phyloP scores from a whole-genome alignment of 1,140 invertebrate species.

The Phocides pigmalion region DNA sequence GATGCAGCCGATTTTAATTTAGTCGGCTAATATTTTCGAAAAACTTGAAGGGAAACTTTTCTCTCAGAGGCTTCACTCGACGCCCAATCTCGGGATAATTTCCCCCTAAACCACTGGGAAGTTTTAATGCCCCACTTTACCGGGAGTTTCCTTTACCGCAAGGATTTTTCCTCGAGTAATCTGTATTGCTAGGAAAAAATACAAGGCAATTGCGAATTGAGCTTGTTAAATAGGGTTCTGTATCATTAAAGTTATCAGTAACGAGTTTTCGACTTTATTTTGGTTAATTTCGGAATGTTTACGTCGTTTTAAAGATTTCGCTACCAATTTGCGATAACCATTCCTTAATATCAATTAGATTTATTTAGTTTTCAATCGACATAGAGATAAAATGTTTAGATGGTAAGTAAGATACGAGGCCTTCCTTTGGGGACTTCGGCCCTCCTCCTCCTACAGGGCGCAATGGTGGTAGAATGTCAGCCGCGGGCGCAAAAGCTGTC shows the following conservation, averaged over 20 bases:
- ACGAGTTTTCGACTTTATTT: too few species aligned
- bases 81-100: slow-evolving; percentile 43
- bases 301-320: too few species aligned
- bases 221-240: not conserved
- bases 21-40: slow-evolving; percentile 39
- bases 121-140: slow-evolving; percentile 43
- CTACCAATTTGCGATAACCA: too few species aligned
- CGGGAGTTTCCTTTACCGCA: slow-evolving; percentile 37
- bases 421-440: too few species aligned
- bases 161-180: slow-evolving; percentile 31
- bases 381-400: too few species aligned
- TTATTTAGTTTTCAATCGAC: too few species aligned
- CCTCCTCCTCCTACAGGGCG: too few species aligned
- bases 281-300: too few species aligned
- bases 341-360: too few species aligned
- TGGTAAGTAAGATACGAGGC: too few species aligned
- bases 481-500: too few species aligned
- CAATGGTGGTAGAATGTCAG: too few species aligned
- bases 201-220: slow-evolving; percentile 1
- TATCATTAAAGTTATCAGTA: not conserved
- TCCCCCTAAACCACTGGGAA: slow-evolving; percentile 41
- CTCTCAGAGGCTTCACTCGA: slow-evolving; percentile 39
- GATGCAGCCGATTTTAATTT: slow-evolving; percentile 40
- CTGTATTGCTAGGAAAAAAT: slow-evolving; percentile 18
- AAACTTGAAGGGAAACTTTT: slow-evolving; percentile 38